phyloP scores from a whole-genome alignment of 2,113 vertebrate genomes.

The Chaetodon auriga region DNA sequence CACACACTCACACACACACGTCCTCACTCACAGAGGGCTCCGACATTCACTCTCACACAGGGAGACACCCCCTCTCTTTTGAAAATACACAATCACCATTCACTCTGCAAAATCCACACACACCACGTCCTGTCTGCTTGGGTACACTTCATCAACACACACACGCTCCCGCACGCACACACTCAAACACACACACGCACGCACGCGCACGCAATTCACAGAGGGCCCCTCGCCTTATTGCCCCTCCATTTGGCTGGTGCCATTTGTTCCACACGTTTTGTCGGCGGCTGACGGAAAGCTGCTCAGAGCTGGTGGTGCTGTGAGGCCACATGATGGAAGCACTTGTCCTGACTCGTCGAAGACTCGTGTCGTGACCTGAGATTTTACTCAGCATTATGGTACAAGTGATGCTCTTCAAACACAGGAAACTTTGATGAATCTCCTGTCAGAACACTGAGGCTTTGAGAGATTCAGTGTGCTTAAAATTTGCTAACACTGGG shows the following conservation, averaged over 20 bases:
- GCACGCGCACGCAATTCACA: slow-evolving; percentile 56
- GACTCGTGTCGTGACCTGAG: slow-evolving; percentile 43
- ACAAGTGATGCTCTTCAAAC: neutral
- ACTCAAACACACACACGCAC: slow-evolving; percentile 46
- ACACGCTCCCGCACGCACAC: slow-evolving; percentile 49
- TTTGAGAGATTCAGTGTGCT: neutral
- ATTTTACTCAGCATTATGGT: slow-evolving; percentile 26
- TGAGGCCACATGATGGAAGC: slow-evolving; percentile 53
- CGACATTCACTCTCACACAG: slow-evolving; percentile 69
- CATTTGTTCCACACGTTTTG: slow-evolving; percentile 76
- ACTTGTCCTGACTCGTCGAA: slow-evolving; percentile 44
- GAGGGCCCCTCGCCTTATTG: slow-evolving; percentile 67
- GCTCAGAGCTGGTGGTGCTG: slow-evolving; percentile 58
- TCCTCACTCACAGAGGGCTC: slow-evolving; percentile 52
- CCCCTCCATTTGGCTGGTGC: slow-evolving; percentile 74
- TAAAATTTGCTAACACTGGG: neutral
- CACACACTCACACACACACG: slow-evolving; percentile 53
- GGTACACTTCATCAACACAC: slow-evolving; percentile 73
- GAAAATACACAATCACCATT: slow-evolving; percentile 79
- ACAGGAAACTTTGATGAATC: neutral
- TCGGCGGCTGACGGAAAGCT: slow-evolving; percentile 53
- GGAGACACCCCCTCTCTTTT: slow-evolving; percentile 73
- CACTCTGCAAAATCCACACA: slow-evolving; percentile 81
- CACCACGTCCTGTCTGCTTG: slow-evolving; percentile 76
- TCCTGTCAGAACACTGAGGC: neutral